Percentiles rank a stretch among this genome's conserved stretches.
Evolutionary conservation across 2,797 vertebrate species (phyloP).

Genomic region (Thunnus albacares): DNA sequence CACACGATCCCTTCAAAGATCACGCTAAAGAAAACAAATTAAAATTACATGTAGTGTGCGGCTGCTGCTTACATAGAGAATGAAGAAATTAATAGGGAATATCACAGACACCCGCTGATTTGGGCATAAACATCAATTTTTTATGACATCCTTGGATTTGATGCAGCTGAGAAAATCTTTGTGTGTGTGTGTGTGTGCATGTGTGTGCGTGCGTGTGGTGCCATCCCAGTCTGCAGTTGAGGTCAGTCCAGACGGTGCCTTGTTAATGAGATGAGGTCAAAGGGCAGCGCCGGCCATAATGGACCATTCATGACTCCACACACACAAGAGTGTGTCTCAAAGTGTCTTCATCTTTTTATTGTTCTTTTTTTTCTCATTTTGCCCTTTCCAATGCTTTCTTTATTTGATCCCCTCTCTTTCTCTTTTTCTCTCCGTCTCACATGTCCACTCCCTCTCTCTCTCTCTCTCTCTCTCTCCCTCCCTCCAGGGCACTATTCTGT

Average conservation of each 20-base stretch:
- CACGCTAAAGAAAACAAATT: slow-evolving; percentile 64
- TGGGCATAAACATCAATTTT: slow-evolving; percentile 45
- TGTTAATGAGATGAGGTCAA: slow-evolving; percentile 73
- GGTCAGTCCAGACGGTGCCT: slow-evolving; percentile 68
- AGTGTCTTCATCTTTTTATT: slow-evolving; percentile 53
- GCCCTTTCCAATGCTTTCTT: slow-evolving; percentile 30
- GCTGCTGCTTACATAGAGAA: slow-evolving; percentile 33
- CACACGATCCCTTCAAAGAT: slow-evolving; percentile 60
- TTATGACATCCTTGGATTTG: slow-evolving; percentile 34
- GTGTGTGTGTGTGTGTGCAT: background rate
- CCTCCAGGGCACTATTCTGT: slow-evolving; percentile 65
- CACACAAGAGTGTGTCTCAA: slow-evolving; percentile 47
- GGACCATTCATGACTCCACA: slow-evolving; percentile 46
- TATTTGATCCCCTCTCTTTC: slow-evolving; percentile 29
- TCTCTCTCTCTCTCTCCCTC: slow-evolving; percentile 45
- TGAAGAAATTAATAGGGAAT: slow-evolving; percentile 45
- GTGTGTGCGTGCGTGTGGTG: slow-evolving; percentile 9
- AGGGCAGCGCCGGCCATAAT: slow-evolving; percentile 69
- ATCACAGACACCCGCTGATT: slow-evolving; percentile 40
- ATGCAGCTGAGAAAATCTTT: background rate
- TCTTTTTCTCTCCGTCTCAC: background rate
- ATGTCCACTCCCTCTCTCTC: background rate
- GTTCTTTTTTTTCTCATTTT: slow-evolving; percentile 13
- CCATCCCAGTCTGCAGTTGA: slow-evolving; percentile 12
- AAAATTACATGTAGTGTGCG: slow-evolving; percentile 61